Evolutionary conservation across 1,140 invertebrate genomes (phyloP).

Genomic region (Sycophila sp.): DNA sequence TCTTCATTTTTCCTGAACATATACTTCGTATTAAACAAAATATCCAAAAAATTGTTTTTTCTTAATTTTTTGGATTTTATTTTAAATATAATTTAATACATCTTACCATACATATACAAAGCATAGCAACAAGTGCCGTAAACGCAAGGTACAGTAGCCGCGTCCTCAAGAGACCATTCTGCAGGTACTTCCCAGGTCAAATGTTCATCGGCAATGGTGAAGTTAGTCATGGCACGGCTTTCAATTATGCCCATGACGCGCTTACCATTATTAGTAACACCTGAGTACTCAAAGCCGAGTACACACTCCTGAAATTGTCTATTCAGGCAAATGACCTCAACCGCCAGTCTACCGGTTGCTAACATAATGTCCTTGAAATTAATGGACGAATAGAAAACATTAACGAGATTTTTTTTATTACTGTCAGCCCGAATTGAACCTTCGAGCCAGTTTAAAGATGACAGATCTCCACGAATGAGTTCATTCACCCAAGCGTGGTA

Average conservation of each 20-base stretch:
- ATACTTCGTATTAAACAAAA: neutral
- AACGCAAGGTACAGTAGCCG: conserved; percentile 86
- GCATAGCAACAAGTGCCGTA: conserved; percentile 88
- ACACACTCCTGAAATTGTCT: conserved; percentile 72
- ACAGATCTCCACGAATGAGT: conserved; percentile 82
- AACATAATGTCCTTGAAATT: conserved; percentile 83
- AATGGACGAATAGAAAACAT: conserved; percentile 71
- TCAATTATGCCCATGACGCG: conserved; percentile 76
- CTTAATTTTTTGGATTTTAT: too few species aligned
- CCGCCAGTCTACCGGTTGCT: conserved; percentile 74
- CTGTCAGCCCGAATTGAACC: conserved; percentile 70
- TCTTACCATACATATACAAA: conserved; percentile 67
- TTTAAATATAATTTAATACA: neutral
- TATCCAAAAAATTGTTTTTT: neutral
- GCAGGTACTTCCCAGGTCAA: conserved; percentile 85
- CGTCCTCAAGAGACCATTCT: conserved; percentile 85
- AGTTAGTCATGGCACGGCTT: conserved; percentile 70
- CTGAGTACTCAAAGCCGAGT: conserved; percentile 80
- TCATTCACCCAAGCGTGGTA: conserved; percentile 82
- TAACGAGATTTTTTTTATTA: conserved; percentile 57
- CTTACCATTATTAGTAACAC: conserved; percentile 65
- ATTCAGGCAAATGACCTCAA: conserved; percentile 69
- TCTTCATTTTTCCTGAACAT: conserved; percentile 61
- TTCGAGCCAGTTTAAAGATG: conserved; percentile 84
- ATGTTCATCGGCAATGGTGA: conserved; percentile 68